These are phyloP conservation scores for Ditula angustiorana DNA, from an alignment of 2,888 invertebrate genomes.

Conservation along the genomic window DNA sequence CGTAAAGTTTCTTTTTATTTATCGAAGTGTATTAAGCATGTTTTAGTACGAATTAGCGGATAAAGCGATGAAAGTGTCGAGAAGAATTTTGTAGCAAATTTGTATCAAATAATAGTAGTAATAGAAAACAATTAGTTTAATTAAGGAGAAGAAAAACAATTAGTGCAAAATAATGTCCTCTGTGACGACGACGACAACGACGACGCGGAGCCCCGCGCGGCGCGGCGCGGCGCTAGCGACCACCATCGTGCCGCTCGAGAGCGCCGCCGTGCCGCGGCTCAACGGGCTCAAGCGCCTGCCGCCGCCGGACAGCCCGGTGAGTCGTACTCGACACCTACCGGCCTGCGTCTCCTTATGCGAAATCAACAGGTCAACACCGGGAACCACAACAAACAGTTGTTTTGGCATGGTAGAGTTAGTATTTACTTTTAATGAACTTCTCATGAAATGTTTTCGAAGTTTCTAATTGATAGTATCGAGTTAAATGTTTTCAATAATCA, in stretches of 20 bases:
- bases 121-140: too few relatives aligned
- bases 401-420: too few relatives aligned
- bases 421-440: too few relatives aligned
- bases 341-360: background rate
- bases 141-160: too few relatives aligned
- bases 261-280: constrained; percentile 20
- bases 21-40: background rate
- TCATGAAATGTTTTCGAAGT: background rate
- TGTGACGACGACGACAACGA: constrained; percentile 75
- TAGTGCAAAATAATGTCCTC: constrained; percentile 68
- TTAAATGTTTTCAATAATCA: background rate
- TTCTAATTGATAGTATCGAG: background rate
- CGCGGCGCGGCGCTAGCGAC: constrained; percentile 70
- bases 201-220: constrained; percentile 73
- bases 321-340: background rate
- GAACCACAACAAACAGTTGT: too few relatives aligned
- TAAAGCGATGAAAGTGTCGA: constrained; percentile 20
- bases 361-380: too few relatives aligned
- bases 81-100: constrained; percentile 1
- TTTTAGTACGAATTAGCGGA: background rate
- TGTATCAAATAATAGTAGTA: background rate
- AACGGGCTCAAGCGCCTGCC: constrained; percentile 47
- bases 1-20: background rate
- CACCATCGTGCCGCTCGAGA: constrained; percentile 58
- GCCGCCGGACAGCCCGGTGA: constrained; percentile 59